A percentile compares a stretch with the other conserved stretches of the same genome.
phyloP scores from a whole-genome alignment of 2,797 vertebrate species.

The Eulemur mongoz region DNA sequence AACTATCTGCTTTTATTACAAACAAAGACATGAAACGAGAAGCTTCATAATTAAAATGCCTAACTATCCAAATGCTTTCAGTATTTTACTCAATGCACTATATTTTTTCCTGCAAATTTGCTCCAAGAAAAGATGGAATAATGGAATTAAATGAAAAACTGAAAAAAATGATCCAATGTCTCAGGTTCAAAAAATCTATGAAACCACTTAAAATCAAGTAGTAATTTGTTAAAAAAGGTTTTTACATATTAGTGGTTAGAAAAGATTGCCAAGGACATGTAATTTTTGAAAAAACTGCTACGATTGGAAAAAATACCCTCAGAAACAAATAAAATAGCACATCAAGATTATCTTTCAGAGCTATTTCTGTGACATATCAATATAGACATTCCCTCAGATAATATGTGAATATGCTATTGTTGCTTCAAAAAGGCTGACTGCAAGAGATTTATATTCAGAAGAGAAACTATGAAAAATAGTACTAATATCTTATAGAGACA shows the following conservation, averaged over 20 bases:
- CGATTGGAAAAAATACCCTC: neutral
- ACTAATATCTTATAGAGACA: neutral
- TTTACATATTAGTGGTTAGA: neutral
- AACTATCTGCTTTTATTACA: constrained; percentile 27
- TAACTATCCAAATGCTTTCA: constrained; percentile 15
- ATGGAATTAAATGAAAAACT: constrained; percentile 9
- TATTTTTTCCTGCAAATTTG: neutral
- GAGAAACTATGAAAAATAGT: constrained; percentile 2
- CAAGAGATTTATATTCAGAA: constrained; percentile 11
- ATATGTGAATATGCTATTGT: neutral
- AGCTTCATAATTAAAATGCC: constrained; percentile 58
- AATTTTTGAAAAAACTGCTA: neutral
- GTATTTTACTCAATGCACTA: neutral
- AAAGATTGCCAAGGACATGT: neutral
- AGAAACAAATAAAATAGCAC: constrained; percentile 7
- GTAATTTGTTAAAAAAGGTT: neutral
- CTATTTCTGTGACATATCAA: constrained; percentile 35
- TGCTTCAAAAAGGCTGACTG: constrained; percentile 7
- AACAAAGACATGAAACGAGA: constrained; percentile 49
- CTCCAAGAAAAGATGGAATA: neutral
- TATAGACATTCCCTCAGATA: neutral
- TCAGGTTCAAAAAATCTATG: neutral
- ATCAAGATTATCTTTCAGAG: neutral
- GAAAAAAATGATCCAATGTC: neutral
- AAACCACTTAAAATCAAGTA: neutral